Percentiles rank a stretch among this genome's conserved stretches.
These are phyloP conservation scores for Agrochola lota DNA, from an alignment of 2,888 invertebrate species.

Conservation along the genomic window DNA sequence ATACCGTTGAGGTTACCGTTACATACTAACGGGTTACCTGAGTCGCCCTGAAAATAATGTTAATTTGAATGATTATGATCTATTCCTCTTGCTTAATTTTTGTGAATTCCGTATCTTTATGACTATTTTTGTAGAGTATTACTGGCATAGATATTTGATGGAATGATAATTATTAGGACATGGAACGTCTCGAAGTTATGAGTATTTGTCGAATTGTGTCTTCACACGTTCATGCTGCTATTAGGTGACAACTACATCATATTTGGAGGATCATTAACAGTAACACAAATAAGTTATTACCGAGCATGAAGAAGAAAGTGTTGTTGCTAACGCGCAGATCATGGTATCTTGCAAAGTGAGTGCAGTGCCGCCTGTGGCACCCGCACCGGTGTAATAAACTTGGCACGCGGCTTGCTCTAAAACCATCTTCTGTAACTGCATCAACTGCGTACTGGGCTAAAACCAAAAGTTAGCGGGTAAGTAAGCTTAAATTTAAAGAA, in stretches of 20 bases:
- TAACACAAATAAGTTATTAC: background rate
- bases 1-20: slow-evolving; percentile 15
- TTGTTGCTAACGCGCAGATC: background rate
- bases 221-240: no score
- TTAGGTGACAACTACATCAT: no score
- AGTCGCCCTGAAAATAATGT: slow-evolving; percentile 32
- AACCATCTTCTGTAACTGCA: background rate
- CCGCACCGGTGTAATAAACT: background rate
- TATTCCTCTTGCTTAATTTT: background rate
- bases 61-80: background rate
- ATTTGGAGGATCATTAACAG: no score
- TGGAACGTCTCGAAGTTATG: no score
- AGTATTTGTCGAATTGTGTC: no score
- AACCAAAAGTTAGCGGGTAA: background rate
- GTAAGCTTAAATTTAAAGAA: background rate
- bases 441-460: slow-evolving; percentile 5
- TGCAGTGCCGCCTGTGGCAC: background rate
- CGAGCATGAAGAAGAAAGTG: slow-evolving; percentile 1
- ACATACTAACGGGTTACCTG: slow-evolving; percentile 38
- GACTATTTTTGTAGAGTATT: no score
- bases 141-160: no score
- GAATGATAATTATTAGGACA: no score
- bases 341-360: background rate
- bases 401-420: background rate
- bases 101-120: background rate